Evolutionary conservation across 2,797 vertebrate genomes (phyloP).

Genomic region (Leptodactylus fallax): DNA sequence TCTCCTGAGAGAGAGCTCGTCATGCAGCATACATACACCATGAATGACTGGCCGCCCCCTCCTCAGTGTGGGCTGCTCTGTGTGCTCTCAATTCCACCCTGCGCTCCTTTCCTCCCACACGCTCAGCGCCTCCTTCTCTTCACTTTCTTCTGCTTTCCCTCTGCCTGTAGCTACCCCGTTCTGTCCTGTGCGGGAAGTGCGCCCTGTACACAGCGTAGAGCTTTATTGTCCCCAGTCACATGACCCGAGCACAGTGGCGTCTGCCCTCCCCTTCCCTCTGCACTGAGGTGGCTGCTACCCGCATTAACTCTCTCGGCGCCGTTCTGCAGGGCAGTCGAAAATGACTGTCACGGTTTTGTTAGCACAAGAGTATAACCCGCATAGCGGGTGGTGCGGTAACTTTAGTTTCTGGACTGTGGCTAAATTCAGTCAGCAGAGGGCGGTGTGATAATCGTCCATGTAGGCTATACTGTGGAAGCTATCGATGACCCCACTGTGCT

Average conservation of each 20-base stretch:
- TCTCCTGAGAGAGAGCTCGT: conserved; percentile 53
- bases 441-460: no score
- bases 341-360: no score
- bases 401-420: no score
- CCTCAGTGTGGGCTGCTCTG: conserved; percentile 5
- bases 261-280: neutral
- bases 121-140: conserved; percentile 23
- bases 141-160: neutral
- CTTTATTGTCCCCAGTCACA: conserved; percentile 49
- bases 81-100: neutral
- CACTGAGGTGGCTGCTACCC: conserved; percentile 3
- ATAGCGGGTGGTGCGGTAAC: no score
- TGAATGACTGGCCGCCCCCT: conserved; percentile 8
- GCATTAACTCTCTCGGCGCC: conserved; percentile 2
- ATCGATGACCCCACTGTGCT: no score
- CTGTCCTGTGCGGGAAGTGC: conserved; percentile 33
- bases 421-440: no score
- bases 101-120: conserved; percentile 11
- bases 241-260: neutral
- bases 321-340: no score
- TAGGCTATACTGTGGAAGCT: no score
- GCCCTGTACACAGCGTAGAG: conserved; percentile 15
- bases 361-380: no score
- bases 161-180: neutral
- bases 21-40: conserved; percentile 34